These are phyloP conservation scores for Drosophila mimica DNA, from an alignment of 2,888 invertebrate genomes.

Conservation along the genomic window DNA sequence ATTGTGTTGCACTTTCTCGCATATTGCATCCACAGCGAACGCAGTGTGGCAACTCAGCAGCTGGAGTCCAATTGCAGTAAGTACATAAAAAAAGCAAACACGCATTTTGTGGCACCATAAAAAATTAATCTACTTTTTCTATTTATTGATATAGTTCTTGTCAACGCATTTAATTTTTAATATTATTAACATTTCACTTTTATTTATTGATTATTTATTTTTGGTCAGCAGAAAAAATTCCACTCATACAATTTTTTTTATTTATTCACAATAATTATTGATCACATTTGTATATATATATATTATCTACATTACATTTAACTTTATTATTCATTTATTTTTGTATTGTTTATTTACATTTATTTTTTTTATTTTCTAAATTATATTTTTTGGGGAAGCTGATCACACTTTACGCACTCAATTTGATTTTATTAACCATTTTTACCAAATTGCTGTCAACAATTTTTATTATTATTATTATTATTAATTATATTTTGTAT, in stretches of 20 bases:
- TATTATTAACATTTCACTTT: not conserved
- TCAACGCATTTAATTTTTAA: not conserved
- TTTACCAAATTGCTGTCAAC: not conserved
- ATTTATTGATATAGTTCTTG: not conserved
- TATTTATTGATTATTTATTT: not conserved
- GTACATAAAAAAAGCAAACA: conserved; percentile 9
- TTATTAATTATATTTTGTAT: too few relatives aligned
- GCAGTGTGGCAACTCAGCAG: not conserved
- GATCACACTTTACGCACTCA: too few relatives aligned
- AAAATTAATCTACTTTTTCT: not conserved
- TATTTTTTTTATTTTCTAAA: not conserved
- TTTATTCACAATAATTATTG: not conserved
- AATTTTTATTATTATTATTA: not conserved
- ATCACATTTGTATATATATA: not conserved
- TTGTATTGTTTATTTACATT: not conserved
- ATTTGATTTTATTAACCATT: not conserved
- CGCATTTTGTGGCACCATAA: conserved; percentile 6
- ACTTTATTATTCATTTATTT: not conserved
- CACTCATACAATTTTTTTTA: not conserved
- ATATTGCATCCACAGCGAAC: conserved; percentile 65
- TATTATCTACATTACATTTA: not conserved
- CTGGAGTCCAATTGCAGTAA: not conserved
- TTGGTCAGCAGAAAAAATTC: not conserved
- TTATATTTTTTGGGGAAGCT: too few relatives aligned
- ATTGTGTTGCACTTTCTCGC: conserved; percentile 71